Conservation (phyloP, 2,797 vertebrate species). For the Coluber constrictor region DNA sequence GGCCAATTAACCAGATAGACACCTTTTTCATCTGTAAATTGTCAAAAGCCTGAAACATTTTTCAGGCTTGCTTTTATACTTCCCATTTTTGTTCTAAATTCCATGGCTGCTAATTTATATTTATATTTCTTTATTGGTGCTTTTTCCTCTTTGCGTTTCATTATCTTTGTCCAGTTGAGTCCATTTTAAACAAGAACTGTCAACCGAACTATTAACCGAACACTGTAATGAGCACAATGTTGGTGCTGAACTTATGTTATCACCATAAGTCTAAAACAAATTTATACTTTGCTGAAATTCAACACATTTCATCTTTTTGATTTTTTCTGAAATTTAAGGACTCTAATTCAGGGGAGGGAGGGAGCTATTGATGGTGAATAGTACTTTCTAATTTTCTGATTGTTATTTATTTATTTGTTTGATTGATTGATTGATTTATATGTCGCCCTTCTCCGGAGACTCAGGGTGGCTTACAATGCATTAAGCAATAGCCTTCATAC, state of each 20-base stretch:
- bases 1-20: neutral
- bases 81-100: neutral
- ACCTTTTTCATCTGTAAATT: neutral
- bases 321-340: neutral
- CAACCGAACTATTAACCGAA: neutral
- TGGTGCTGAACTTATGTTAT: neutral
- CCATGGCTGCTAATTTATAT: neutral
- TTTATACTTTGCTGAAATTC: neutral
- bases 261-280: neutral
- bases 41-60: neutral
- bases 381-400: neutral
- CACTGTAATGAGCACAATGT: neutral
- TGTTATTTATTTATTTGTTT: neutral
- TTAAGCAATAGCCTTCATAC: too few species aligned
- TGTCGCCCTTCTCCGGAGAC: too few species aligned
- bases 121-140: neutral
- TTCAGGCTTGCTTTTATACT: neutral
- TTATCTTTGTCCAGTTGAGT: neutral
- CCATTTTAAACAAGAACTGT: neutral
- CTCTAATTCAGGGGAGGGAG: neutral
- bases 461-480: too few species aligned
- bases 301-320: neutral
- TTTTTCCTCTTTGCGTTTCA: neutral
- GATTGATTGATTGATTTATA: too few species aligned
- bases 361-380: neutral